A percentile compares a stretch with the other conserved stretches of the same genome.
These are phyloP conservation scores for Drosophila antonietae DNA, from an alignment of 2,888 invertebrate species.

Conservation along the genomic window DNA sequence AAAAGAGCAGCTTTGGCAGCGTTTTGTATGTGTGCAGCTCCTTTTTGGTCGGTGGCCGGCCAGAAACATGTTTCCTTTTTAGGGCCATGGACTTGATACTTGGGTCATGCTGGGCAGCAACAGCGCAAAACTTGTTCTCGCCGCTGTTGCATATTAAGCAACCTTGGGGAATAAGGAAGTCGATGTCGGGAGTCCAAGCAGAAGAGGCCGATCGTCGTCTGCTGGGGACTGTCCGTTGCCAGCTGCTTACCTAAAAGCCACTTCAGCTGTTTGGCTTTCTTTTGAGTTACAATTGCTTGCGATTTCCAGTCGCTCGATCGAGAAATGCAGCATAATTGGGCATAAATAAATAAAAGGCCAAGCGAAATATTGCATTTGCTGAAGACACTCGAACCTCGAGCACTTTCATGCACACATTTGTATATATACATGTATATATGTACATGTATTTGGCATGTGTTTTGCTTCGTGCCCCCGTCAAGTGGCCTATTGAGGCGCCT, in stretches of 20 bases:
- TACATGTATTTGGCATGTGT: conserved; percentile 12
- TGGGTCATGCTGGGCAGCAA: conserved; percentile 64
- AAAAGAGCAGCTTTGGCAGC: conserved; percentile 26
- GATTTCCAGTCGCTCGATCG: conserved; percentile 33
- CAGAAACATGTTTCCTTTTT: conserved; percentile 73
- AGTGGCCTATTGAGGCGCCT: conserved; percentile 62
- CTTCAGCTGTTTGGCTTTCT: conserved; percentile 58
- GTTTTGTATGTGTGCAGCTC: conserved; percentile 34
- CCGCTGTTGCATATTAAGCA: conserved; percentile 59
- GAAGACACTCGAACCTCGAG: conserved; percentile 22
- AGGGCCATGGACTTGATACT: conserved; percentile 61
- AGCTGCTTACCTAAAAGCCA: conserved; percentile 60
- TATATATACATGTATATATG: neutral
- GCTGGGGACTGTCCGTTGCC: conserved; percentile 27
- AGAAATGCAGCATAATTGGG: conserved; percentile 57
- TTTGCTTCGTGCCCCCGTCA: conserved; percentile 39
- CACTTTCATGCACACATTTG: conserved; percentile 3
- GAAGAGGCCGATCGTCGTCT: conserved; percentile 33
- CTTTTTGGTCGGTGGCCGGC: conserved; percentile 20
- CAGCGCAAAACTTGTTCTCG: conserved; percentile 47
- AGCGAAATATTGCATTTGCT: conserved; percentile 53
- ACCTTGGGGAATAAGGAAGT: conserved; percentile 78
- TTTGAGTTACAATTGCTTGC: conserved; percentile 27
- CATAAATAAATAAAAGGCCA: conserved; percentile 52
- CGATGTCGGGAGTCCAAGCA: conserved; percentile 23